Evolutionary conservation across 1,140 invertebrate genomes (phyloP), one percentile per base, ranked within the genome.

Genomic region (Cherax quadricarinatus): DNA sequence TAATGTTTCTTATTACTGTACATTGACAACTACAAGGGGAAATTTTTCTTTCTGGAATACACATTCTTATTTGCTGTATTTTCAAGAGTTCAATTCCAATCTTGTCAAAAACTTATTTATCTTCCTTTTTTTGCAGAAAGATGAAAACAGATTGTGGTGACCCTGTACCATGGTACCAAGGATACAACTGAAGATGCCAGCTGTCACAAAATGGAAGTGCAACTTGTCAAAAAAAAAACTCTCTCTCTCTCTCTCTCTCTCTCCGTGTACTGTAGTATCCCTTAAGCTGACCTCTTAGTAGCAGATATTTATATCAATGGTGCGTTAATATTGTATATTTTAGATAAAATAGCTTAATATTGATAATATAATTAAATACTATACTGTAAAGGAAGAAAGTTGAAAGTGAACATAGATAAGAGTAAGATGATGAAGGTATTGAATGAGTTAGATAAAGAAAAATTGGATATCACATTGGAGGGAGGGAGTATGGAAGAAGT

Each of bases 111-210:
- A 41, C 30, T 41, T 41, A 41, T 41, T 41, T 41, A 41, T 41
- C 30, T 41, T 41, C 30, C 30, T 41, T 41, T 83, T 14, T 60
- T 90, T 90, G 49, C 88, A 90, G 88, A 90, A 90, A 90, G 88
- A 90, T 85, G 66, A 90, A 78, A 73, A 83, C 66, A 85, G 88
- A 90, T 51, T 90, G 81, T 53, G 53, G 88, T 90, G 82, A 90
- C 30, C 70, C 80, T 60, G 62, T 51, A 60, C 81, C 82, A 73
- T 62, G 82, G 81, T 82, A 85, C 81, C 81, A 85, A 90, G 80
- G 81, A 75, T 66, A 83, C 62, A 51, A 75, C 49, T 84, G 66
- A 90, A 78, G n/a, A 73, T 85, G 48, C 85, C 85, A 73, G n/a
- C 70, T 78, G 85, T 87, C 73, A 78, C 85, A 70, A 51, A 6